These are phyloP conservation scores for Dioctria linearis DNA, from an alignment of 2,888 invertebrate species.

Conservation along the genomic window DNA sequence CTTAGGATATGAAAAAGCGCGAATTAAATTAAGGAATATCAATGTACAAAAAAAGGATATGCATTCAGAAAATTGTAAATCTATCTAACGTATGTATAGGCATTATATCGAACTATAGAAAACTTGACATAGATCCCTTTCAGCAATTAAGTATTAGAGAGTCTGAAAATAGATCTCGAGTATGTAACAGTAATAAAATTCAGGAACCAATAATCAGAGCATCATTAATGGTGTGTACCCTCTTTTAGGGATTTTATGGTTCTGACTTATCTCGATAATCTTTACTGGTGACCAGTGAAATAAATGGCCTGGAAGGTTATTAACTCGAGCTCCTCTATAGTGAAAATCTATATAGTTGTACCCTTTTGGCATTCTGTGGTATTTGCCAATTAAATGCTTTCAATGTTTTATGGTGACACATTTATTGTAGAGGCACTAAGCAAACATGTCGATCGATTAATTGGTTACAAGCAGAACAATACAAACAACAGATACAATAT, in stretches of 20 bases:
- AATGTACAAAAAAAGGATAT: background rate
- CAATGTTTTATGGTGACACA: conserved; percentile 22
- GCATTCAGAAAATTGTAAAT: conserved; percentile 39
- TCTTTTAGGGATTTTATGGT: conserved; percentile 12
- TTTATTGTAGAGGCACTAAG: conserved; percentile 22
- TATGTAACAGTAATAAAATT: conserved; percentile 27
- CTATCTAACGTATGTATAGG: conserved; percentile 23
- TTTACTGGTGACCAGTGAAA: conserved; percentile 27
- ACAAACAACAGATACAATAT: background rate
- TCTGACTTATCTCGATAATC: conserved; percentile 8
- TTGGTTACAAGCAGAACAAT: conserved; percentile 9
- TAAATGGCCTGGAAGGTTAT: conserved; percentile 26
- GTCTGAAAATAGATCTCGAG: conserved; percentile 5
- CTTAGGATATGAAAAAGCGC: conserved; percentile 20
- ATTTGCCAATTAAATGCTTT: conserved; percentile 23
- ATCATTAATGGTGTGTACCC: conserved; percentile 18
- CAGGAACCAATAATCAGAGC: conserved; percentile 38
- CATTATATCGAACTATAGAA: conserved; percentile 23
- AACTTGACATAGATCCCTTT: conserved; percentile 14
- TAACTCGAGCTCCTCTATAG: background rate
- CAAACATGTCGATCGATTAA: conserved; percentile 6
- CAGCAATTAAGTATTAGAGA: conserved; percentile 14
- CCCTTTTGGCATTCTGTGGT: background rate
- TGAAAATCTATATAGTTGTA: background rate
- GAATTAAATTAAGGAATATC: conserved; percentile 36